Conservation (phyloP, 2,797 vertebrate genomes). For the Pantherophis alleghaniensis region DNA sequence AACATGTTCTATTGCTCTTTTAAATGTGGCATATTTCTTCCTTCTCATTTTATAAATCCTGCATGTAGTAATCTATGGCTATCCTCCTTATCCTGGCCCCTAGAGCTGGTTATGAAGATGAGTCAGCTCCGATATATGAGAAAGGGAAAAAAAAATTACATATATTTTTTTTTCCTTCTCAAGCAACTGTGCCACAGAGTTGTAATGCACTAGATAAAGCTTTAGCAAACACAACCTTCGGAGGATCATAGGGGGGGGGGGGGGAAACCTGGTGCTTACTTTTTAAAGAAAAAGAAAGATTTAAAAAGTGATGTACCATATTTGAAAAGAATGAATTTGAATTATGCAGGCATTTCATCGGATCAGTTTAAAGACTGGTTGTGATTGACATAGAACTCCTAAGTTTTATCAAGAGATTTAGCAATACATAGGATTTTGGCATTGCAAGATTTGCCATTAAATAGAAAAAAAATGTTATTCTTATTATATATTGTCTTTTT, state of each 20-base stretch:
- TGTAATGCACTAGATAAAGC: slow-evolving; percentile 46
- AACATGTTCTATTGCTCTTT: slow-evolving; percentile 56
- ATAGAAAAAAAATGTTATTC: neutral
- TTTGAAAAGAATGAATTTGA: slow-evolving; percentile 52
- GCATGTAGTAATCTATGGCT: slow-evolving; percentile 72
- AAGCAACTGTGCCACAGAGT: slow-evolving; percentile 54
- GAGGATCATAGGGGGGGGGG: neutral
- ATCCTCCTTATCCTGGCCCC: slow-evolving; percentile 52
- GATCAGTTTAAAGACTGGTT: slow-evolving; percentile 54
- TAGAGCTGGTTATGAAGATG: slow-evolving; percentile 65
- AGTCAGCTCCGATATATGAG: slow-evolving; percentile 69
- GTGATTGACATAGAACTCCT: slow-evolving; percentile 49
- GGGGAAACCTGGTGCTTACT: neutral
- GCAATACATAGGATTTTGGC: neutral
- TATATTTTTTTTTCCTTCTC: slow-evolving; percentile 17
- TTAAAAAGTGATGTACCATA: neutral
- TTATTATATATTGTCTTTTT: neutral
- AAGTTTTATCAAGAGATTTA: slow-evolving; percentile 41
- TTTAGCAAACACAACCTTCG: neutral
- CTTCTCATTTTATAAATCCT: slow-evolving; percentile 68
- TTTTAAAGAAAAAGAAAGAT: neutral
- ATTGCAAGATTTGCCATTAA: neutral
- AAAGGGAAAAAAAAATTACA: slow-evolving; percentile 51
- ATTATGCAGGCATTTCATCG: slow-evolving; percentile 47
- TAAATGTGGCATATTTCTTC: slow-evolving; percentile 69